phyloP scores from a whole-genome alignment of 2,113 vertebrate genomes.

The Psittacula cyanocephala region DNA sequence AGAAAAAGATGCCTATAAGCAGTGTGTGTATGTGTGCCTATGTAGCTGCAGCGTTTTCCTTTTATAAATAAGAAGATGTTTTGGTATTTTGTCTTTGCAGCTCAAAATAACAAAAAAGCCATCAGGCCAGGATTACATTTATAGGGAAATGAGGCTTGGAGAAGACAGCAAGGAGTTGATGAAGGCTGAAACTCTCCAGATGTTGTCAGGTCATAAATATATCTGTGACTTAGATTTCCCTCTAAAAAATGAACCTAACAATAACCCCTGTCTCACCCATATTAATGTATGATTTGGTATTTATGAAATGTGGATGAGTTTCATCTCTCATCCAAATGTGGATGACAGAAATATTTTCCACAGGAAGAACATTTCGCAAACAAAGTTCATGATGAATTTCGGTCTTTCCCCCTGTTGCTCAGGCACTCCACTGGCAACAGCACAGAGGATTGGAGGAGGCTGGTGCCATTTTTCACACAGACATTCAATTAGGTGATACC shows the following conservation, averaged over 20 bases:
- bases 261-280: neutral
- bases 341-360: neutral
- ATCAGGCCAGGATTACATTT: neutral
- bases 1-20: neutral
- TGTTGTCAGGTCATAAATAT: neutral
- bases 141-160: neutral
- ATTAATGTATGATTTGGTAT: neutral
- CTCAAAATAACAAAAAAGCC: neutral
- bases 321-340: neutral
- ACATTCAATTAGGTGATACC: neutral
- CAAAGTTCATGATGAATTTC: neutral
- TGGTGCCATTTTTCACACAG: neutral
- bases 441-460: neutral
- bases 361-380: neutral
- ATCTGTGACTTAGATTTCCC: neutral
- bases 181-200: neutral
- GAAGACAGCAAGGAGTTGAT: neutral
- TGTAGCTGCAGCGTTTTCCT: neutral
- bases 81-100: neutral
- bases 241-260: neutral
- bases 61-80: neutral
- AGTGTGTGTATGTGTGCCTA: rapidly evolving
- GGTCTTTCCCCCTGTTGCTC: neutral
- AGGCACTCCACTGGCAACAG: neutral
- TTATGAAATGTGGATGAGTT: neutral